Conservation (phyloP, 2,797 vertebrate genomes). For the Avahi laniger region DNA sequence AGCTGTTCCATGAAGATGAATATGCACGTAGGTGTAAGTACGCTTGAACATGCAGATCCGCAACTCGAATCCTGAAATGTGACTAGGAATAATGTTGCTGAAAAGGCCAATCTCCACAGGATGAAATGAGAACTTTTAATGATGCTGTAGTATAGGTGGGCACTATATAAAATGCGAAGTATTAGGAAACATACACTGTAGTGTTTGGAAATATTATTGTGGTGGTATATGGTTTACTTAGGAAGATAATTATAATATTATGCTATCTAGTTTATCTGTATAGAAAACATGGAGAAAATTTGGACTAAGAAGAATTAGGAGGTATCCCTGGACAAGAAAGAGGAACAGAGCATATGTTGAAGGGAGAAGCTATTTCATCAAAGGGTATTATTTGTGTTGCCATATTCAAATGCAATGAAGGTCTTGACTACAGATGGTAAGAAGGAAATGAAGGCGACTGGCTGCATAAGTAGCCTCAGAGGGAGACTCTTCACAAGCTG, state of each 20-base stretch:
- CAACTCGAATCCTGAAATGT: background rate
- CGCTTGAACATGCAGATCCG: accelerated
- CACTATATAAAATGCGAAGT: background rate
- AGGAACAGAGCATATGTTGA: conserved; percentile 55
- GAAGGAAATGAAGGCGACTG: background rate
- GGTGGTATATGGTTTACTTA: background rate
- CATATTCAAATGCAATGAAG: conserved; percentile 6
- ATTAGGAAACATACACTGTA: background rate
- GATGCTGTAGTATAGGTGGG: background rate
- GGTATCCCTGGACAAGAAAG: conserved; percentile 56
- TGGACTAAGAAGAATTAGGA: conserved; percentile 33
- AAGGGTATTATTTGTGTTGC: background rate
- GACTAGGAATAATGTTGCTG: background rate
- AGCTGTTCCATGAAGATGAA: accelerated
- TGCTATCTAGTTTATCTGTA: background rate
- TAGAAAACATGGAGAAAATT: conserved; percentile 29
- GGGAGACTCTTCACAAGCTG: background rate
- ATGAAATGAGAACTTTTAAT: background rate
- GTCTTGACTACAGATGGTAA: conserved; percentile 13
- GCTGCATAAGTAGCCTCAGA: background rate
- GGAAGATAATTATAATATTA: background rate
- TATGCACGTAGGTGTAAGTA: accelerated
- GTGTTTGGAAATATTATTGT: background rate
- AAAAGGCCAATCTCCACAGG: background rate
- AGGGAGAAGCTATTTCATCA: background rate